Percentiles rank a stretch among this genome's conserved stretches.
Conservation (phyloP, 2,888 invertebrate species). For the Phengaris arion region DNA sequence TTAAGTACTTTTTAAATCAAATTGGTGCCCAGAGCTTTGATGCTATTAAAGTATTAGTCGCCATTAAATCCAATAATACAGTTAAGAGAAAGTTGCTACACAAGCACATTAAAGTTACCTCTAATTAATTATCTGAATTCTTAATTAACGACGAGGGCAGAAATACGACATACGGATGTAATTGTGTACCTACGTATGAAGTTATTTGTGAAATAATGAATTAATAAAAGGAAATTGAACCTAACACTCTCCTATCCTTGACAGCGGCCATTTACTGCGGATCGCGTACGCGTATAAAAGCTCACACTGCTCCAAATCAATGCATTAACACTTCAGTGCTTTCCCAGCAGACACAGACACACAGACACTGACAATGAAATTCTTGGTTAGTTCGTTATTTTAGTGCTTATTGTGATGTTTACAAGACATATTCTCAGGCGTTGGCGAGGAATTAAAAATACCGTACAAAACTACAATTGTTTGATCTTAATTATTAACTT, state of each 20-base stretch:
- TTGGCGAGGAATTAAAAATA: too few species aligned
- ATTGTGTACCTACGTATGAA: background rate
- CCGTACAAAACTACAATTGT: background rate
- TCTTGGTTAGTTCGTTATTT: conserved; percentile 63
- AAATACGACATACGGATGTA: background rate
- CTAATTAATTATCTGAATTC: too few species aligned
- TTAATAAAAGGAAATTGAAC: conserved; percentile 21
- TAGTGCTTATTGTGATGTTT: background rate
- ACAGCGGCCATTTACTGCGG: conserved; percentile 63
- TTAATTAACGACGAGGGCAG: background rate
- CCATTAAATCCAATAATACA: too few species aligned
- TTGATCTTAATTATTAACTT: background rate
- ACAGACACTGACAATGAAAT: conserved; percentile 78
- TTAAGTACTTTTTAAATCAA: too few species aligned
- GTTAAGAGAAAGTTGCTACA: too few species aligned
- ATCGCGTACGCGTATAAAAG: conserved; percentile 66
- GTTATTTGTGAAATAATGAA: conserved; percentile 13
- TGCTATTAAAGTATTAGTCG: too few species aligned
- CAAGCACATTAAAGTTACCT: too few species aligned
- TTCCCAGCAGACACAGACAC: conserved; percentile 74
- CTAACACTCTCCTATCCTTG: conserved; percentile 26
- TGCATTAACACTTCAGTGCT: conserved; percentile 62
- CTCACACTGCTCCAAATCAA: conserved; percentile 51
- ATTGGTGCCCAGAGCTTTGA: too few species aligned
- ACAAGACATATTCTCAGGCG: too few species aligned